A percentile compares a stretch with the other conserved stretches of the same genome.
Evolutionary conservation across 2,888 invertebrate genomes (phyloP).

Genomic region (Apoda limacodes): DNA sequence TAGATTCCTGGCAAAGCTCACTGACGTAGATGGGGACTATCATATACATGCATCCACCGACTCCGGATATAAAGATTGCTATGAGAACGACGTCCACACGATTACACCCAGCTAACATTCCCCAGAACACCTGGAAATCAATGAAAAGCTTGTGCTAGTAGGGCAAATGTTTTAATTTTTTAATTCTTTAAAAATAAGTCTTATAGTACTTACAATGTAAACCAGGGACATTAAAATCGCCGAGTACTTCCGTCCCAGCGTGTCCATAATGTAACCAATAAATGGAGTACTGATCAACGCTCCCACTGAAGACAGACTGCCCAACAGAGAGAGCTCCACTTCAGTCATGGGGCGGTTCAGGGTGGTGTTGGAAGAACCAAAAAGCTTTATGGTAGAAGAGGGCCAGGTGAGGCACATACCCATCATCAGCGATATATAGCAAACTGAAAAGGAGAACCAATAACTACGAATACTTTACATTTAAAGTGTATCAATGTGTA

Average conservation of each 20-base stretch:
- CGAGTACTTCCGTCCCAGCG: slow-evolving; percentile 16
- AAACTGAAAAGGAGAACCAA: too few relatives aligned
- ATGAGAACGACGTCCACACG: slow-evolving; percentile 15
- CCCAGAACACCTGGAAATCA: slow-evolving; percentile 18
- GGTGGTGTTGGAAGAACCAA: slow-evolving; percentile 14
- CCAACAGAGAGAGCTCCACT: slow-evolving; percentile 14
- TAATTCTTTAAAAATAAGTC: neutral
- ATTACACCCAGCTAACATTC: slow-evolving; percentile 7
- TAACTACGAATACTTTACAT: too few relatives aligned
- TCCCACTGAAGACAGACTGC: slow-evolving; percentile 16
- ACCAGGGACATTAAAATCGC: slow-evolving; percentile 10
- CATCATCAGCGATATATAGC: slow-evolving; percentile 14
- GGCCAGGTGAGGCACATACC: slow-evolving; percentile 18
- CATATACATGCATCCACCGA: slow-evolving; percentile 12
- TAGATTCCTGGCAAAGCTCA: slow-evolving; percentile 18
- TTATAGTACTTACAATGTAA: slow-evolving; percentile 15
- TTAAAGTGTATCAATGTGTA: too few relatives aligned
- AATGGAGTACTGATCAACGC: slow-evolving; percentile 16
- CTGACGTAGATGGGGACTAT: slow-evolving; percentile 17
- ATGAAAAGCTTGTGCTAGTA: too few relatives aligned
- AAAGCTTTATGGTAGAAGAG: slow-evolving; percentile 15
- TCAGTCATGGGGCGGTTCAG: slow-evolving; percentile 16
- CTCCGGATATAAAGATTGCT: slow-evolving; percentile 15
- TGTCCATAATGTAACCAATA: slow-evolving; percentile 13
- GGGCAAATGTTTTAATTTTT: neutral